Evolutionary conservation across 2,888 invertebrate species (phyloP).

Genomic region (Hypomecis atomaria): DNA sequence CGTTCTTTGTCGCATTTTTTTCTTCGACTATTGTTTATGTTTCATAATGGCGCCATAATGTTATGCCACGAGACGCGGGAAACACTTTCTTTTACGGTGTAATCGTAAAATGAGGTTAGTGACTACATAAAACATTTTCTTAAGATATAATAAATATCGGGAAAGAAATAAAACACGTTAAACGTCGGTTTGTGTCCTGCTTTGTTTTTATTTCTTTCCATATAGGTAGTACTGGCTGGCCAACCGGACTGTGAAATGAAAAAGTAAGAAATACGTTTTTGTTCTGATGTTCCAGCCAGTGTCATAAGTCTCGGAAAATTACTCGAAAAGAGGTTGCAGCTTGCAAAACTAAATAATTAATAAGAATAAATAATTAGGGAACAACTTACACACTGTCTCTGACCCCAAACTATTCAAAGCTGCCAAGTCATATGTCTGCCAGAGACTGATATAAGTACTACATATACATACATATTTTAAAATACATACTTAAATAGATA

Average conservation of each 20-base stretch:
- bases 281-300: not conserved
- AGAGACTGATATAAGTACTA: too few species aligned
- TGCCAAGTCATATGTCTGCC: too few species aligned
- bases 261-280: not conserved
- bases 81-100: slow-evolving; percentile 56
- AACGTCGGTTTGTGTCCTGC: not conserved
- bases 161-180: slow-evolving; percentile 22
- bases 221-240: not conserved
- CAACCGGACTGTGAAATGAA: not conserved
- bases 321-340: not conserved
- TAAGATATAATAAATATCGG: slow-evolving; percentile 28
- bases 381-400: too few species aligned
- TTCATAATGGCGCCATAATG: slow-evolving; percentile 58
- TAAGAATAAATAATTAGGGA: too few species aligned
- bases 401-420: too few species aligned
- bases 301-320: not conserved
- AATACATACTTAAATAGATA: too few species aligned
- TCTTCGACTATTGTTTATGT: slow-evolving; percentile 60
- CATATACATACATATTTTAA: too few species aligned
- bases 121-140: slow-evolving; percentile 39
- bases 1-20: slow-evolving; percentile 49
- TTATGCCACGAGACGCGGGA: slow-evolving; percentile 52
- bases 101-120: slow-evolving; percentile 44
- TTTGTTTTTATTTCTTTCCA: not conserved
- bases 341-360: too few species aligned